phyloP scores from a whole-genome alignment of 2,888 invertebrate species.

The Orthosia gothica region DNA sequence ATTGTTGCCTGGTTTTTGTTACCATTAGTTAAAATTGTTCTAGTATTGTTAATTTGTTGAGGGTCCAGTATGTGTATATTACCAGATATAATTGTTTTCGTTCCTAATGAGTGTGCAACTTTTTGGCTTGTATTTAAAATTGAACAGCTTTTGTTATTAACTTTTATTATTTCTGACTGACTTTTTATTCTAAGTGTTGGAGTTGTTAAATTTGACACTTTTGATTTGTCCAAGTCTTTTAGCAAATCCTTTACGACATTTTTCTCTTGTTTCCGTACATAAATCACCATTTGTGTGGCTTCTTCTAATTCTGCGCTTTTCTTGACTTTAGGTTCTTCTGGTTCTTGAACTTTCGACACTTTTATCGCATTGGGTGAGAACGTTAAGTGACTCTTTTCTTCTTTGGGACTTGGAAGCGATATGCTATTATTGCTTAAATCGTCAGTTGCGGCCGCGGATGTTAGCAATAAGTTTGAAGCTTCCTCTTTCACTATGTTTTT shows the following conservation, averaged over 20 bases:
- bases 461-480: slow-evolving; percentile 87
- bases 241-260: slow-evolving; percentile 93
- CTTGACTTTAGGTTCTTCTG: slow-evolving; percentile 78
- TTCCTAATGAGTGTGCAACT: slow-evolving; percentile 85
- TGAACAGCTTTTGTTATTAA: slow-evolving; percentile 88
- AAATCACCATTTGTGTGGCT: slow-evolving; percentile 89
- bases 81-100: slow-evolving; percentile 90
- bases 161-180: slow-evolving; percentile 87
- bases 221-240: slow-evolving; percentile 91
- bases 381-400: slow-evolving; percentile 94
- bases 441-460: slow-evolving; percentile 83
- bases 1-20: slow-evolving; percentile 89
- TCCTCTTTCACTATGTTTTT: slow-evolving; percentile 89
- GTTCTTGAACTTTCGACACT: slow-evolving; percentile 89
- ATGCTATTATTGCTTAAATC: slow-evolving; percentile 81
- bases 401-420: slow-evolving; percentile 92
- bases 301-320: slow-evolving; percentile 81
- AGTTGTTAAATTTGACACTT: slow-evolving; percentile 75
- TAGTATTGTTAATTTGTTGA: slow-evolving; percentile 84
- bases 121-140: slow-evolving; percentile 88
- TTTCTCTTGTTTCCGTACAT: slow-evolving; percentile 88
- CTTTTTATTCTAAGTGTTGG: slow-evolving; percentile 87
- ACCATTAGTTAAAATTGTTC: slow-evolving; percentile 88
- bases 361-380: slow-evolving; percentile 94
- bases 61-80: slow-evolving; percentile 91